Percentiles rank a stretch among this genome's conserved stretches.
Evolutionary conservation across 2,113 vertebrate species (phyloP).

Genomic region (Atractosteus spatula): DNA sequence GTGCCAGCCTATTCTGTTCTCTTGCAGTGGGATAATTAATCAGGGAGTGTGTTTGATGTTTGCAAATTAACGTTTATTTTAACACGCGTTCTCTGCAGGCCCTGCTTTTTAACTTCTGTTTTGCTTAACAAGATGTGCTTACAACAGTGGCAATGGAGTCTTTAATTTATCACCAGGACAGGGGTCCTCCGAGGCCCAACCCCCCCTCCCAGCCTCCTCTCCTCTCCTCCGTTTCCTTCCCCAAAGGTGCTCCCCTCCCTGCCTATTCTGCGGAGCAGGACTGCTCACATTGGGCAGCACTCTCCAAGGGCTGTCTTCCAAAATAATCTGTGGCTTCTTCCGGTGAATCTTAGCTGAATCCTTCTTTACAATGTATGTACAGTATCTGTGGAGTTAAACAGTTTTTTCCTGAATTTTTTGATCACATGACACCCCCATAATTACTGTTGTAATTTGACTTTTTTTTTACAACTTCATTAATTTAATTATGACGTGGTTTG

Average conservation of each 20-base stretch:
- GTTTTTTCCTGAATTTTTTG: no score
- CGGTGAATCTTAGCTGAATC: no score
- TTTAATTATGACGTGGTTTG: no score
- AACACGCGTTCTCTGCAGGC: slow-evolving; percentile 43
- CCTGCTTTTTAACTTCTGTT: slow-evolving; percentile 47
- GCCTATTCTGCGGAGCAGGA: no score
- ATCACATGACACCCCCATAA: no score
- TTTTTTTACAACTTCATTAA: no score
- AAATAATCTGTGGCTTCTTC: no score
- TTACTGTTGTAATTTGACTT: no score
- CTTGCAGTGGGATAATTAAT: slow-evolving; percentile 46
- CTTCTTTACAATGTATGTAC: no score
- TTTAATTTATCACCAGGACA: slow-evolving; percentile 40
- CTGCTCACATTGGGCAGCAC: no score
- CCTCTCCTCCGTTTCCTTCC: slow-evolving; percentile 13
- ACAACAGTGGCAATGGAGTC: neutral
- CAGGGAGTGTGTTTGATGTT: slow-evolving; percentile 50
- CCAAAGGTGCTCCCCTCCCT: neutral
- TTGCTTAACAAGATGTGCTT: slow-evolving; percentile 45
- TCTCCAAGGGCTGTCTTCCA: no score
- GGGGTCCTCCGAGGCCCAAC: slow-evolving; percentile 29
- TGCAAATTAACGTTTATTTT: slow-evolving; percentile 51
- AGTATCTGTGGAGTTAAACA: no score
- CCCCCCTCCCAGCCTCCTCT: slow-evolving; percentile 13
- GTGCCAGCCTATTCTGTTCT: slow-evolving; percentile 26